These are phyloP conservation scores for Stenoptilia bipunctidactyla DNA, from an alignment of 2,888 invertebrate genomes.

Conservation along the genomic window DNA sequence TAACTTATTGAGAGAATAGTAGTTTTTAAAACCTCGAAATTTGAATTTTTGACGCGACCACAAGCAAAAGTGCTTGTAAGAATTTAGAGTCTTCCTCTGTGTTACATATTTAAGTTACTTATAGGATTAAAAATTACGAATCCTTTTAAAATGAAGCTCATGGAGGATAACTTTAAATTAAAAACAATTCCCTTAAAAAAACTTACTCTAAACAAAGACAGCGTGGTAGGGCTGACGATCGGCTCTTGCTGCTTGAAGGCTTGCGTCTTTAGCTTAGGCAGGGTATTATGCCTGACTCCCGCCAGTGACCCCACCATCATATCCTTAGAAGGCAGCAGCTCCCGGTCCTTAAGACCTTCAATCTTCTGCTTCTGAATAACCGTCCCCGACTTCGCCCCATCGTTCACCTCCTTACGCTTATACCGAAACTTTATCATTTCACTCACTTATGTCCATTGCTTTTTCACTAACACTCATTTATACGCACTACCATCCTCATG, in stretches of 20 bases:
- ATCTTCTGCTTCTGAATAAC: slow-evolving; percentile 61
- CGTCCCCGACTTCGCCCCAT: slow-evolving; percentile 39
- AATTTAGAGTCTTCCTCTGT: no score
- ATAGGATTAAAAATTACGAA: no score
- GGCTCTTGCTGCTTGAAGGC: slow-evolving; percentile 34
- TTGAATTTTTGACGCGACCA: no score
- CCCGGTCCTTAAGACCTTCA: slow-evolving; percentile 51
- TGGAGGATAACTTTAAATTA: no score
- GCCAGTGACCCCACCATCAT: slow-evolving; percentile 48
- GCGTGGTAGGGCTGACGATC: slow-evolving; percentile 44
- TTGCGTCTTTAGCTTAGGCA: slow-evolving; percentile 50
- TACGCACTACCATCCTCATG: slow-evolving; percentile 20
- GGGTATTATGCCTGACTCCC: slow-evolving; percentile 54
- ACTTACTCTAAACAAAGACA: slow-evolving; percentile 61
- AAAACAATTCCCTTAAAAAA: no score
- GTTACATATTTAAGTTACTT: no score
- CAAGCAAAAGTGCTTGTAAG: no score
- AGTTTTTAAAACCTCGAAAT: no score
- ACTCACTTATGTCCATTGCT: slow-evolving; percentile 44
- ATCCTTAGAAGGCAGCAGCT: slow-evolving; percentile 58
- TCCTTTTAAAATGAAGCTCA: no score
- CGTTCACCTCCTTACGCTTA: slow-evolving; percentile 71
- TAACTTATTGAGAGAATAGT: no score
- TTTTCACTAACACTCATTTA: slow-evolving; percentile 11
- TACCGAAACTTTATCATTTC: slow-evolving; percentile 77